Conservation (phyloP, 92 coral and sea anemone genomes). For the Heteractis magnifica region DNA sequence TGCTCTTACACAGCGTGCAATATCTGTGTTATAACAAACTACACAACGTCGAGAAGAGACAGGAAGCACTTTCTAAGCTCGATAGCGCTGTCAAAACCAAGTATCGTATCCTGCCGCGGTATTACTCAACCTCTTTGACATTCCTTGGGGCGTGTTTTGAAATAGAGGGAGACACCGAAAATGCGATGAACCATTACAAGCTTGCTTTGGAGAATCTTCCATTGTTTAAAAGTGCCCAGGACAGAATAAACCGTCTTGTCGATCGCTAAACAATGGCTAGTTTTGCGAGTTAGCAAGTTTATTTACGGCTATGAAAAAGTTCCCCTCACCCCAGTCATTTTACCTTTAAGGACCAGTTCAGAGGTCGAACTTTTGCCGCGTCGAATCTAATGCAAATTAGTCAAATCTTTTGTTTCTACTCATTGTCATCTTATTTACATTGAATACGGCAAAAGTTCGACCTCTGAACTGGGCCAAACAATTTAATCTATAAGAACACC, state of each 20-base stretch:
- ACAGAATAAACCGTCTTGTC: not conserved
- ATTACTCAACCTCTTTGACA: slow-evolving; percentile 5
- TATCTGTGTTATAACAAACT: slow-evolving; percentile 15
- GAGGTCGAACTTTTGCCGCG: too few relatives aligned
- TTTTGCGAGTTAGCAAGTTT: too few relatives aligned
- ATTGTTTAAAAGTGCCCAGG: not conserved
- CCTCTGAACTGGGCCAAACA: too few relatives aligned
- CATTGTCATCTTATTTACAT: too few relatives aligned
- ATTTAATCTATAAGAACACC: too few relatives aligned
- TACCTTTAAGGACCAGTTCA: too few relatives aligned
- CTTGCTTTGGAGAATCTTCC: not conserved
- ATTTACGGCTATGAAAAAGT: too few relatives aligned
- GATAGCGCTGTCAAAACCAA: not conserved
- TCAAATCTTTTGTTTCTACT: too few relatives aligned
- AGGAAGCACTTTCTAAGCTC: slow-evolving; percentile 3
- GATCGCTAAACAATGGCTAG: too few relatives aligned
- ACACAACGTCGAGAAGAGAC: not conserved
- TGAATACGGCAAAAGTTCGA: too few relatives aligned
- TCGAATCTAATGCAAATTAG: too few relatives aligned
- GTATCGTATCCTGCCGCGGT: not conserved
- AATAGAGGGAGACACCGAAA: not conserved
- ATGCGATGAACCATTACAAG: not conserved
- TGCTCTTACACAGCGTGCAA: slow-evolving; percentile 6
- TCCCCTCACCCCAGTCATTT: too few relatives aligned
- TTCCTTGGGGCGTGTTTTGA: slow-evolving; percentile 33